These are phyloP conservation scores for Muscidifurax raptorellus DNA, from an alignment of 1,140 invertebrate species.

Conservation along the genomic window DNA sequence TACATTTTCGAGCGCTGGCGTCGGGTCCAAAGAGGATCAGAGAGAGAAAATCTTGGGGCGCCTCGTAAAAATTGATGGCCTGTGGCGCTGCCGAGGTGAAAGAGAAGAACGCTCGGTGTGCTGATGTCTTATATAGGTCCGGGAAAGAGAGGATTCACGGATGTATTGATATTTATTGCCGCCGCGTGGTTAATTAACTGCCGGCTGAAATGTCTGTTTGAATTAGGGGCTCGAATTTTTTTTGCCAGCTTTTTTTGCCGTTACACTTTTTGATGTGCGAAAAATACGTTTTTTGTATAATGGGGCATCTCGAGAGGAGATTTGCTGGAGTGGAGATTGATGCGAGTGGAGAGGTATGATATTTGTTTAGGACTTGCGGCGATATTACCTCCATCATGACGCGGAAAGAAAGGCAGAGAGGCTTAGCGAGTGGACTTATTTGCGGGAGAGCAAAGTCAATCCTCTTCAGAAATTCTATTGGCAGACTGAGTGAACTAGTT, in stretches of 20 bases:
- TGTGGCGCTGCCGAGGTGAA: background rate
- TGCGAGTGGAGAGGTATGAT: too few species aligned
- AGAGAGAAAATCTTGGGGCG: conserved; percentile 14
- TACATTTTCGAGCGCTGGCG: background rate
- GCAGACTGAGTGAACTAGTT: too few species aligned
- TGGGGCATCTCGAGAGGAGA: background rate
- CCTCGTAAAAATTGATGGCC: conserved; percentile 43
- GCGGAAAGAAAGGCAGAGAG: background rate
- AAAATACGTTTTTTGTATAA: too few species aligned
- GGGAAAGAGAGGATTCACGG: background rate
- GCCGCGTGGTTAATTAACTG: background rate
- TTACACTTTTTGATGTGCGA: too few species aligned
- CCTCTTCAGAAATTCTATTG: too few species aligned
- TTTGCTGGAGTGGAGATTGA: background rate
- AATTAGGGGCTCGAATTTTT: background rate
- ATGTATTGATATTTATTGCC: conserved; percentile 24
- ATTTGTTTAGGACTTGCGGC: too few species aligned
- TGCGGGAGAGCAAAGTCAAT: background rate
- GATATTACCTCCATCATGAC: background rate
- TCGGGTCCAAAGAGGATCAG: background rate
- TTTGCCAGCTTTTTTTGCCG: background rate
- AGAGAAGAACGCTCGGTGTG: background rate
- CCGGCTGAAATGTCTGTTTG: background rate
- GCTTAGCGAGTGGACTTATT: background rate
- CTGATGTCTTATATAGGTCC: background rate